Conservation (phyloP, 2,888 invertebrate species). For the Belgica antarctica region DNA sequence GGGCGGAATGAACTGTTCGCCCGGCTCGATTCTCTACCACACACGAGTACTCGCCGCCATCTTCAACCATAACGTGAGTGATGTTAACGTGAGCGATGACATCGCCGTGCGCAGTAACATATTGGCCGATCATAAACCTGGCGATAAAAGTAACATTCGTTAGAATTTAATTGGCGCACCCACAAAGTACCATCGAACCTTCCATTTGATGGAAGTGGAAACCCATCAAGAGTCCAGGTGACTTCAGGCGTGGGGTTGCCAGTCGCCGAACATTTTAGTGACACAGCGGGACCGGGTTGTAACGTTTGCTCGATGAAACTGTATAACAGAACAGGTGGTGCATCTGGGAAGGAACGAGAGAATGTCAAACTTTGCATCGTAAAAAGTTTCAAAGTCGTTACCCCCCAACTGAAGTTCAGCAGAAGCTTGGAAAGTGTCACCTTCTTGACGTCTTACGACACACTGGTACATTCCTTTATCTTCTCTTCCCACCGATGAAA, state of each 20-base stretch:
- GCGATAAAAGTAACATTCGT: conserved; percentile 45
- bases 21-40: conserved; percentile 74
- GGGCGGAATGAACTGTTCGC: conserved; percentile 62
- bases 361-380: neutral
- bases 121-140: conserved; percentile 75
- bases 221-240: conserved; percentile 74
- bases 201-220: conserved; percentile 64
- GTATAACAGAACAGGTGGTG: conserved; percentile 71
- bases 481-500: conserved; percentile 67
- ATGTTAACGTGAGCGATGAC: conserved; percentile 82
- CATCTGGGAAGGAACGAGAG: conserved; percentile 57
- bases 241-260: conserved; percentile 79
- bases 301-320: conserved; percentile 77
- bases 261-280: conserved; percentile 73
- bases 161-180: neutral
- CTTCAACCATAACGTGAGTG: conserved; percentile 72
- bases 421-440: conserved; percentile 72
- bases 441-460: conserved; percentile 67
- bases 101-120: conserved; percentile 74
- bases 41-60: conserved; percentile 78
- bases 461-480: conserved; percentile 78
- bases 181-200: conserved; percentile 51
- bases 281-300: conserved; percentile 74
- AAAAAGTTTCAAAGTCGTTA: conserved; percentile 52
- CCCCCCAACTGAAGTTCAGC: conserved; percentile 72